phyloP scores from a whole-genome alignment of 2,113 vertebrate species.

The Synchiropus splendidus region DNA sequence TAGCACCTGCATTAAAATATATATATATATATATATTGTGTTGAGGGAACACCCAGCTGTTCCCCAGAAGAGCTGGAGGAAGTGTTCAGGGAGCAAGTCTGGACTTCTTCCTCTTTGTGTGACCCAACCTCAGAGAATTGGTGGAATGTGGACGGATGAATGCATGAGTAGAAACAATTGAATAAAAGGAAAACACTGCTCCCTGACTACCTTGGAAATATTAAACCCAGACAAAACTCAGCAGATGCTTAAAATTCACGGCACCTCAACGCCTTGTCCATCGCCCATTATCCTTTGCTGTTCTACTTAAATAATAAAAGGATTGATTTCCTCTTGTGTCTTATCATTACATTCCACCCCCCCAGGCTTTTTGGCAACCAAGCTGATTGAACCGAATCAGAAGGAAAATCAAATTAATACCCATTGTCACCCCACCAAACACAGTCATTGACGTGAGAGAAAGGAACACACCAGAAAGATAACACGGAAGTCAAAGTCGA shows the following conservation, averaged over 20 bases:
- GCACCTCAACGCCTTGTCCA: conserved; percentile 22
- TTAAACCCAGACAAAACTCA: too few relatives aligned
- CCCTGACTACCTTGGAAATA: too few relatives aligned
- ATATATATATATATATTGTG: too few relatives aligned
- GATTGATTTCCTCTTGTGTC: conserved; percentile 37
- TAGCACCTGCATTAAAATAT: too few relatives aligned
- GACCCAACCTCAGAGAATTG: too few relatives aligned
- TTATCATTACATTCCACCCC: conserved; percentile 43
- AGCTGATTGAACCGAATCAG: conserved; percentile 47
- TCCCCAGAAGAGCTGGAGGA: too few relatives aligned
- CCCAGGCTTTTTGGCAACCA: conserved; percentile 25
- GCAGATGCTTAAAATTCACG: conserved; percentile 15
- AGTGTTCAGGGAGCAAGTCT: too few relatives aligned
- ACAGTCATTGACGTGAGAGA: conserved; percentile 32
- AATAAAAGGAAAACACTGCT: too few relatives aligned
- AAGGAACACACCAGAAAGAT: conserved; percentile 32
- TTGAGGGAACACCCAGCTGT: too few relatives aligned
- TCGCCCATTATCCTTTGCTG: conserved; percentile 39
- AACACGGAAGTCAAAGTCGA: conserved; percentile 33
- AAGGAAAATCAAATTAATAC: conserved; percentile 59
- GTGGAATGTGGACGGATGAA: too few relatives aligned
- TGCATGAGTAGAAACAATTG: too few relatives aligned
- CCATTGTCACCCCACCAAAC: conserved; percentile 27
- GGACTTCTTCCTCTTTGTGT: too few relatives aligned
- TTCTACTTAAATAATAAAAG: conserved; percentile 47